Conservation (phyloP, 2,888 invertebrate species). For the Alentia gelatinosa region DNA sequence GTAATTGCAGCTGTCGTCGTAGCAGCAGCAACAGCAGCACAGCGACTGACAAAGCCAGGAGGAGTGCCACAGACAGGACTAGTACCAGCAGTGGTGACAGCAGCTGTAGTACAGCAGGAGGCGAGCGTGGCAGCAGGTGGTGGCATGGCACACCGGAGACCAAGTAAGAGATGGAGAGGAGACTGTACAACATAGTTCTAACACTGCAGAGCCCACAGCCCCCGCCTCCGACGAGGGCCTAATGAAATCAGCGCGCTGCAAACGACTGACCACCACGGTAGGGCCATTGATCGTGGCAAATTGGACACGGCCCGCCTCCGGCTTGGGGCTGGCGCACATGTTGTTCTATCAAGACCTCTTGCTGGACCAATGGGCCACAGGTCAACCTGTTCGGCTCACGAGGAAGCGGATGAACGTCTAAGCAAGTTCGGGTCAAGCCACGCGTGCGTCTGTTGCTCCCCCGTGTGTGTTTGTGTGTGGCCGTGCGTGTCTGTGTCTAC, state of each 20-base stretch:
- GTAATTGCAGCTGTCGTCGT: not conserved
- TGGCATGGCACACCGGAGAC: too few relatives aligned
- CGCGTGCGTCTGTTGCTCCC: not conserved
- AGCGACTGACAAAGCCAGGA: not conserved
- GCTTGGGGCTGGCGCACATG: not conserved
- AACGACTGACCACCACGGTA: not conserved
- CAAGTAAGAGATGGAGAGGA: not conserved
- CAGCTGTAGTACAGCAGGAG: not conserved
- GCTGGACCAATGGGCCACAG: slow-evolving; percentile 1
- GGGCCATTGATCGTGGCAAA: not conserved
- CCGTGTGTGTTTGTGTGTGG: not conserved
- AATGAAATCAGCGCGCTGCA: slow-evolving; percentile 9
- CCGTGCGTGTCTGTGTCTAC: not conserved
- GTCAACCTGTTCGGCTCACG: not conserved
- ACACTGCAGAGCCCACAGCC: not conserved
- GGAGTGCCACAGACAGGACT: not conserved
- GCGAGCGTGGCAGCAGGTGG: too few relatives aligned
- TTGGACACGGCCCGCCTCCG: not conserved
- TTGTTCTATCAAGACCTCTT: not conserved
- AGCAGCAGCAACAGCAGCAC: not conserved
- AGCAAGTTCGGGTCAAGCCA: not conserved
- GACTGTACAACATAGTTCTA: not conserved
- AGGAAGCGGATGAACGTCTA: too few relatives aligned
- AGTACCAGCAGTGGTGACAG: not conserved
- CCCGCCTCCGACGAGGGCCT: not conserved